Conservation (phyloP, 2,888 invertebrate species). For the Micoletzkya japonica region DNA sequence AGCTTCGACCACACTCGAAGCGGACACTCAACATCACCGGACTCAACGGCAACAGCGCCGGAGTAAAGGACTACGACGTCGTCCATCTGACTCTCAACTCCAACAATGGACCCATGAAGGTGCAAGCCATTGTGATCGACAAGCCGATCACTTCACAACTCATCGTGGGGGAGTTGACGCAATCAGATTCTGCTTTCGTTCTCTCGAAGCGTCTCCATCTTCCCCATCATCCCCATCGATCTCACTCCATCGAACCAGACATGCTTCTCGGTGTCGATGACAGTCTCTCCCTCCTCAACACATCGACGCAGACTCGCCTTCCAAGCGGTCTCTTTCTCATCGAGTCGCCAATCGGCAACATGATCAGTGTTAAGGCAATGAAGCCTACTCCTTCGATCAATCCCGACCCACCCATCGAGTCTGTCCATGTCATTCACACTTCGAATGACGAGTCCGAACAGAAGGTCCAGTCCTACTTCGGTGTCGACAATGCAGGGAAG, state of each 20-base stretch:
- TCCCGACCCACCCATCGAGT: too few species aligned
- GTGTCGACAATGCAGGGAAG: neutral
- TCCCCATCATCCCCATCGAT: neutral
- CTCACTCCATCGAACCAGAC: neutral
- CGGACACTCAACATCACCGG: too few species aligned
- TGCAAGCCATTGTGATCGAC: neutral
- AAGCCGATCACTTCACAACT: neutral
- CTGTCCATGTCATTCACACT: too few species aligned
- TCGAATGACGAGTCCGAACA: neutral
- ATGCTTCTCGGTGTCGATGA: neutral
- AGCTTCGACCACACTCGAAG: neutral
- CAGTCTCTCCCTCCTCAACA: neutral
- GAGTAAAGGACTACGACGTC: neutral
- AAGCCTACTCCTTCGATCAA: too few species aligned
- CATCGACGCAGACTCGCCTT: neutral
- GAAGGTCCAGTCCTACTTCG: neutral
- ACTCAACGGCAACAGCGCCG: neutral
- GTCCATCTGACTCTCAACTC: neutral
- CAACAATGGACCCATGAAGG: neutral
- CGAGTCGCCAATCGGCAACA: too few species aligned
- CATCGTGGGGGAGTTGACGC: neutral
- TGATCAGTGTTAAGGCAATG: too few species aligned
- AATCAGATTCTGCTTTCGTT: too few species aligned
- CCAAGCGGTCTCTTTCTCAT: neutral
- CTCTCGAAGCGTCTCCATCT: too few species aligned